Conservation (phyloP, 2,888 invertebrate species). For the Balanococcus diminutus region DNA sequence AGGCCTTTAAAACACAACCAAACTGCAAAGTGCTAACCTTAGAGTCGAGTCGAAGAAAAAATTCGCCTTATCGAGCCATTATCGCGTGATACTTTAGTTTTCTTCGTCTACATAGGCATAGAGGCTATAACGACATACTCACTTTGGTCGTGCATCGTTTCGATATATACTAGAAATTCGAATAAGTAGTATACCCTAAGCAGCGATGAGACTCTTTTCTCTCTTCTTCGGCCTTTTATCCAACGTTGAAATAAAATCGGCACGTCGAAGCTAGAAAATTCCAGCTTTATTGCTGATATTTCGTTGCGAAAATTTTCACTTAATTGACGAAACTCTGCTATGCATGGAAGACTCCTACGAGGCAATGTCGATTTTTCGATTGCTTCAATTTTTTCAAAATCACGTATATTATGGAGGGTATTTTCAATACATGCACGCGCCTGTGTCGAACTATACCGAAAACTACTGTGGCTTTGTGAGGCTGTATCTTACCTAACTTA, state of each 20-base stretch:
- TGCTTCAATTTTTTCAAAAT: conserved; percentile 35
- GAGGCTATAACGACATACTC: neutral
- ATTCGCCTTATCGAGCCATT: neutral
- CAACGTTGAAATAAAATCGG: neutral
- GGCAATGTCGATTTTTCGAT: conserved; percentile 1
- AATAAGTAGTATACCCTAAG: neutral
- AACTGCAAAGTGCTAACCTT: neutral
- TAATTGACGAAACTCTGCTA: neutral
- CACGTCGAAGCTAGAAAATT: neutral
- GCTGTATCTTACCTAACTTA: too few species aligned
- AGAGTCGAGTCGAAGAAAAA: neutral
- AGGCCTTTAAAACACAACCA: neutral
- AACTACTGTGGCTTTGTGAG: neutral
- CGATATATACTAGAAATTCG: neutral
- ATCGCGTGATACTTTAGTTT: neutral
- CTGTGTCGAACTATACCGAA: neutral
- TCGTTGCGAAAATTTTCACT: neutral
- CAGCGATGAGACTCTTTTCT: neutral
- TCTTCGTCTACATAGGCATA: too few species aligned
- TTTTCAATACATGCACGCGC: neutral
- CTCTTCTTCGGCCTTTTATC: neutral
- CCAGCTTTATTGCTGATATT: neutral
- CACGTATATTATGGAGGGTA: conserved; percentile 6
- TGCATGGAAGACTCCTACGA: neutral
- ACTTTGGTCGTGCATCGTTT: neutral